Conservation (phyloP, 2,113 vertebrate genomes). For the Xyliphius kryptos region DNA sequence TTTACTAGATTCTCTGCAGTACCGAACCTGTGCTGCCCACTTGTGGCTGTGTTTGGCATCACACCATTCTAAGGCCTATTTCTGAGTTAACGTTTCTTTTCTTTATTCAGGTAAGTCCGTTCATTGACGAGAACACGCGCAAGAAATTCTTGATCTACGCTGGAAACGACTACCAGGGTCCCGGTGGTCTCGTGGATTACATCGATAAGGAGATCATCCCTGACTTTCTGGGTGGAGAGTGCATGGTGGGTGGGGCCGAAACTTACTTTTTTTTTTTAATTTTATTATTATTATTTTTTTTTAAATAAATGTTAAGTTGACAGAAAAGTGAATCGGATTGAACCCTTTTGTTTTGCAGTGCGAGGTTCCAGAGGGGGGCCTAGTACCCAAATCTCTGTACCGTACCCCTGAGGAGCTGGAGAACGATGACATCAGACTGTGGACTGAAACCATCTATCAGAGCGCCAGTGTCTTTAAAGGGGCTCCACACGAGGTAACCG, state of each 20-base stretch:
- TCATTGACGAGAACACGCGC: slow-evolving; percentile 94
- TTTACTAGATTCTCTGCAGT: not conserved
- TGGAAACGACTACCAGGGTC: slow-evolving; percentile 96
- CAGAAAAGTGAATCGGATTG: too few relatives aligned
- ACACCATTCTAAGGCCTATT: not conserved
- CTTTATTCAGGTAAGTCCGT: slow-evolving; percentile 80
- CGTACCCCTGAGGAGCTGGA: slow-evolving; percentile 87
- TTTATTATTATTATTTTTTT: too few relatives aligned
- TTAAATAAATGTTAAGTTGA: too few relatives aligned
- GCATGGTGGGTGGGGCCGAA: slow-evolving; percentile 72
- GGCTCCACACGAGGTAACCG: slow-evolving; percentile 82
- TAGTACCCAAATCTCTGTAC: slow-evolving; percentile 92
- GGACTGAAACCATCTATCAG: slow-evolving; percentile 94
- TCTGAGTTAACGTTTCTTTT: too few relatives aligned
- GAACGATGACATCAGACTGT: slow-evolving; percentile 80
- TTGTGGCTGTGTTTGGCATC: not conserved
- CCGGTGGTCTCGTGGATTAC: slow-evolving; percentile 91
- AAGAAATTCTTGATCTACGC: slow-evolving; percentile 97
- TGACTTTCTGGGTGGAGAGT: slow-evolving; percentile 92
- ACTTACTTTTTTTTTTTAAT: too few relatives aligned
- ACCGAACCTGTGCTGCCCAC: slow-evolving; percentile 8
- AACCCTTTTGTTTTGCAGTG: slow-evolving; percentile 62
- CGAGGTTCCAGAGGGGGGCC: slow-evolving; percentile 89
- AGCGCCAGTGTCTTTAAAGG: slow-evolving; percentile 91
- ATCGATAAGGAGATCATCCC: slow-evolving; percentile 94